Evolutionary conservation across 2,113 vertebrate species (phyloP), one percentile per base, ranked within the genome.

Genomic region (Bubalus kerabau): DNA sequence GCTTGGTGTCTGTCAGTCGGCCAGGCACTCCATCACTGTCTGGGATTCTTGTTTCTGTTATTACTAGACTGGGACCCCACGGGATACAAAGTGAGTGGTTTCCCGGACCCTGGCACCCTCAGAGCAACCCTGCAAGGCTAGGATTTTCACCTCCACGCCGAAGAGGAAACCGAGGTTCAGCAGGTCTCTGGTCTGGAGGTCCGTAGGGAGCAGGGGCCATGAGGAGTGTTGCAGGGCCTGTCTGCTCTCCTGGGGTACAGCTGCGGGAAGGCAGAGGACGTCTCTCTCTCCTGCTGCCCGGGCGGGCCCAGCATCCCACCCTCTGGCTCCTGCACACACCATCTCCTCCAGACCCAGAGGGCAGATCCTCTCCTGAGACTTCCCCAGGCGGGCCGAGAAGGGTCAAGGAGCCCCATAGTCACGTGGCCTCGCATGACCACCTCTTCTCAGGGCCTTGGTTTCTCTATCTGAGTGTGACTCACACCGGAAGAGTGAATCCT

Each of bases 341-440:
- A 19, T 36, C 74, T 81, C 30, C 11, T 82, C 59, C 48, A 48
- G 87, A 59, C 76, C 60, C 59, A 43, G 52, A 19, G 7, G 16
- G 40, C 50, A 43, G 56, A 40, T 21, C 19, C 32, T 48, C 74
- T 59, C 40, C 74, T 59, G 80, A 43, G 91, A 83, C 52, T 16
- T n/a, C 81, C 50, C 48, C 17, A 7, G 71, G 30, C 17, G 11
- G 80, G 62, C 32, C 76, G n/a, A 74, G 90, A 36, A 62, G 40
- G 71, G 26, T 74, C 43, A 24, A 3, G 28, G 46, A 60, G 48
- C 80, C 48, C 78, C 17, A n/a, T 3, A 7, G 48, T n/a, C 48
- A 23, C 0, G 1, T n/a, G 80, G 19, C 67, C 24, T 15, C 23
- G 36, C 2, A 0, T 40, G 56, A 16, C 23, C 17, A 56, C 9